phyloP scores from a whole-genome alignment of 2,888 invertebrate species.

The Copidosoma aretas region DNA sequence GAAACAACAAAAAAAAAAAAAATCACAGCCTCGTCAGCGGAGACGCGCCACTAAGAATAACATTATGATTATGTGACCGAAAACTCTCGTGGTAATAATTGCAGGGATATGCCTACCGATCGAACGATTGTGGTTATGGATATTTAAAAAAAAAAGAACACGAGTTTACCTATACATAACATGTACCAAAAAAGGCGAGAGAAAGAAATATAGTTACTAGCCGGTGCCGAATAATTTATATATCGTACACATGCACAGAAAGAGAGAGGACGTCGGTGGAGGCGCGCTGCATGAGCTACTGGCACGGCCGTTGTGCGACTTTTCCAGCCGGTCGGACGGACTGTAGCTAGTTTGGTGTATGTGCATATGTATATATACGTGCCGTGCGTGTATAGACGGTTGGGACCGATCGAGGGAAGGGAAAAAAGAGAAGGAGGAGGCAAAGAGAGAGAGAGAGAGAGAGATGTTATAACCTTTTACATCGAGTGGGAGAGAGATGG shows the following conservation, averaged over 20 bases:
- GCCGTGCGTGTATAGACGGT: too few species aligned
- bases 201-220: not conserved
- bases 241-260: not conserved
- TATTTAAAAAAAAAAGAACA: not conserved
- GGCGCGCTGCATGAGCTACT: slow-evolving; percentile 2
- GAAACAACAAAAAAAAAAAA: too few species aligned
- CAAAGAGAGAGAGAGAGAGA: not conserved
- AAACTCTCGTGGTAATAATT: not conserved
- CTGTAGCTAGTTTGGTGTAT: too few species aligned
- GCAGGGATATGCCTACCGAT: not conserved
- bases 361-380: too few species aligned
- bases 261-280: not conserved
- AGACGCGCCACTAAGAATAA: too few species aligned
- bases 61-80: too few species aligned
- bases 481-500: too few species aligned
- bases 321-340: slow-evolving; percentile 12
- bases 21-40: too few species aligned
- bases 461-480: not conserved
- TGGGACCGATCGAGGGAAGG: not conserved
- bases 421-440: slow-evolving; percentile 3
- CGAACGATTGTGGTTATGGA: not conserved
- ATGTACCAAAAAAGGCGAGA: slow-evolving; percentile 34
- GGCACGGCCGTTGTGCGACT: not conserved
- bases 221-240: slow-evolving; percentile 10
- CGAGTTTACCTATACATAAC: too few species aligned